Evolutionary conservation across 2,888 invertebrate genomes (phyloP).

Genomic region (Himalopsyche japonica): DNA sequence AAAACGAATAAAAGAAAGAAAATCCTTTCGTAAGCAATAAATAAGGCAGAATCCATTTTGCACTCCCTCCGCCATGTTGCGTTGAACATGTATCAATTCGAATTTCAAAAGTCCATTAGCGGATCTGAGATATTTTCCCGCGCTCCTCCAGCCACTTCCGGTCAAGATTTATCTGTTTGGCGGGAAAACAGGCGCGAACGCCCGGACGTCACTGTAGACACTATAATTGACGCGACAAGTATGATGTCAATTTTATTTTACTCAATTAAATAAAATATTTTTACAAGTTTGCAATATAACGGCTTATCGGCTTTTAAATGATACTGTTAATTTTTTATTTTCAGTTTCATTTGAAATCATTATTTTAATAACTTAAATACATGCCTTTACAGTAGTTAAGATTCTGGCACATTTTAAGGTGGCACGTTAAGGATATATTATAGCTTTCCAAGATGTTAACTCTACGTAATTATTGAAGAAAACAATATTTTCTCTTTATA

Average conservation of each 20-base stretch:
- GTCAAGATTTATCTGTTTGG: conserved; percentile 39
- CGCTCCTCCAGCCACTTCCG: conserved; percentile 31
- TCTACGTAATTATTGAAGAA: no score
- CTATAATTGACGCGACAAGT: neutral
- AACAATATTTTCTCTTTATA: no score
- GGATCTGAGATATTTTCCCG: conserved; percentile 34
- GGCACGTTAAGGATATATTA: no score
- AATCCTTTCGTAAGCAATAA: neutral
- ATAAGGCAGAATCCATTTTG: neutral
- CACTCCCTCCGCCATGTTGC: neutral
- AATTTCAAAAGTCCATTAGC: conserved; percentile 40
- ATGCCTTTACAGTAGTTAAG: no score
- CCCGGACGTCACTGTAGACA: neutral
- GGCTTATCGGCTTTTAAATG: no score
- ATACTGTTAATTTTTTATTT: neutral
- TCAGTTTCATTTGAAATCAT: neutral
- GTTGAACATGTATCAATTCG: conserved; percentile 36
- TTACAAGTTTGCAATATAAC: no score
- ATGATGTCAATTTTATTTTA: neutral
- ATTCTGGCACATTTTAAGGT: no score
- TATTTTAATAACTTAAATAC: neutral
- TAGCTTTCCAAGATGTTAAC: no score
- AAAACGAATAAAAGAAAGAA: neutral
- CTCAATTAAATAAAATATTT: neutral
- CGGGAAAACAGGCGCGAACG: conserved; percentile 12